Conservation (phyloP, 1,140 invertebrate genomes). For the Ganaspis sp. region DNA sequence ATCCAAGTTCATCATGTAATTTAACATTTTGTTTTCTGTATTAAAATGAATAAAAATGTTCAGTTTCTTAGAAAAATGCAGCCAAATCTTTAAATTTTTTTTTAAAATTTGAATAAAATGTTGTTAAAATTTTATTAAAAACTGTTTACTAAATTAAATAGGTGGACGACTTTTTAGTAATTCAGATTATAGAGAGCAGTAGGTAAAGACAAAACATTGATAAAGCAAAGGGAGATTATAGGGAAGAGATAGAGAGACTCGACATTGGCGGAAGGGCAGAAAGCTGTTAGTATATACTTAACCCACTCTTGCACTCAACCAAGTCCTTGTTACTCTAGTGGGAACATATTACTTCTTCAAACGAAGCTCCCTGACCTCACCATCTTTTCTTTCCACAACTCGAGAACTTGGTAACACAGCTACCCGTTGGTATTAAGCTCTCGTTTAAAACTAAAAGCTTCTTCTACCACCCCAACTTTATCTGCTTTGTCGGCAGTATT, state of each 20-base stretch:
- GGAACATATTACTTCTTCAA: conserved; percentile 50
- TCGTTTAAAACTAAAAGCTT: conserved; percentile 32
- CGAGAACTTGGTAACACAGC: conserved; percentile 40
- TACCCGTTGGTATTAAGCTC: conserved; percentile 35
- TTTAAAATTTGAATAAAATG: no score
- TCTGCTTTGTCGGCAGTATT: conserved; percentile 30
- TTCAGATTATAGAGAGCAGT: no score
- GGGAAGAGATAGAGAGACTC: not conserved
- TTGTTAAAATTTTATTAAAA: no score
- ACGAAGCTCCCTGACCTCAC: conserved; percentile 12
- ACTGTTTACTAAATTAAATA: no score
- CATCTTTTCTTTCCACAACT: not conserved
- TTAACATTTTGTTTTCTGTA: no score
- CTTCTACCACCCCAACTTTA: not conserved
- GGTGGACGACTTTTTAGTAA: no score
- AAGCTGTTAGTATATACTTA: conserved; percentile 58
- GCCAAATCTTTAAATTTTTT: no score
- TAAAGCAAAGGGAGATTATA: not conserved
- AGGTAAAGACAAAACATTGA: conserved; percentile 6
- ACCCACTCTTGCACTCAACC: conserved; percentile 47
- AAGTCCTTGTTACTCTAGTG: conserved; percentile 43
- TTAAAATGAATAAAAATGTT: no score
- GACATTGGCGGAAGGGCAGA: conserved; percentile 10
- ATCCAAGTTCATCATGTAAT: no score
- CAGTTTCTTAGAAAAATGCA: no score